Conservation (phyloP, 2,888 invertebrate genomes). For the Aromia moschata region DNA sequence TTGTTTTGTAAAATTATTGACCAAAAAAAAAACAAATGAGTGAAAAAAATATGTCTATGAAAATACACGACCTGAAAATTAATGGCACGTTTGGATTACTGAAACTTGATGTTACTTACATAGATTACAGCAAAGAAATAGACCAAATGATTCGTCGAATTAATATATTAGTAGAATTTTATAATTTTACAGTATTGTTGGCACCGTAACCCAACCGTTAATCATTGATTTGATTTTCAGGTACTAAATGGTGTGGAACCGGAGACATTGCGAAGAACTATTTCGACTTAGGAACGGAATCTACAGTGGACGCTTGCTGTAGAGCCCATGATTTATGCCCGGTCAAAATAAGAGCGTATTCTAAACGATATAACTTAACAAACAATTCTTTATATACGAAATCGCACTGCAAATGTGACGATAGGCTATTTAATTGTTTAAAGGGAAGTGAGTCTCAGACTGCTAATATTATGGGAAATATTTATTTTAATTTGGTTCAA, state of each 20-base stretch:
- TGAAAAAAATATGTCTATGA: too few relatives aligned
- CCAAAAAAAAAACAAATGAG: too few relatives aligned
- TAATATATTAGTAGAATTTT: too few relatives aligned
- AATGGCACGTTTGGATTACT: too few relatives aligned
- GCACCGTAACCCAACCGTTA: too few relatives aligned
- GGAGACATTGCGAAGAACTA: slow-evolving; percentile 87
- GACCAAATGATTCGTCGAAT: too few relatives aligned
- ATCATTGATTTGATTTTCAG: too few relatives aligned
- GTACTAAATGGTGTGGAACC: slow-evolving; percentile 93
- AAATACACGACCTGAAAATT: too few relatives aligned
- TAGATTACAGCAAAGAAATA: too few relatives aligned
- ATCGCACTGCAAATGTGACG: slow-evolving; percentile 90
- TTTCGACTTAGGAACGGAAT: slow-evolving; percentile 82
- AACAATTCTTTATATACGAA: slow-evolving; percentile 88
- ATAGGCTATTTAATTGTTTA: slow-evolving; percentile 82
- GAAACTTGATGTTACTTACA: too few relatives aligned
- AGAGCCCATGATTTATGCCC: slow-evolving; percentile 92
- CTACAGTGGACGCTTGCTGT: slow-evolving; percentile 83
- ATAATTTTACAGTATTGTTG: too few relatives aligned
- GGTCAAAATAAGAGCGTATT: slow-evolving; percentile 76
- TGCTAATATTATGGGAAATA: slow-evolving; percentile 80
- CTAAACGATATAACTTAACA: slow-evolving; percentile 79
- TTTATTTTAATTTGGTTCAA: slow-evolving; percentile 85
- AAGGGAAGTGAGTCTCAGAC: slow-evolving; percentile 75
- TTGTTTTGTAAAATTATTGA: too few relatives aligned